phyloP scores from a whole-genome alignment of 2,113 vertebrate species.

The Urocitellus parryii region DNA sequence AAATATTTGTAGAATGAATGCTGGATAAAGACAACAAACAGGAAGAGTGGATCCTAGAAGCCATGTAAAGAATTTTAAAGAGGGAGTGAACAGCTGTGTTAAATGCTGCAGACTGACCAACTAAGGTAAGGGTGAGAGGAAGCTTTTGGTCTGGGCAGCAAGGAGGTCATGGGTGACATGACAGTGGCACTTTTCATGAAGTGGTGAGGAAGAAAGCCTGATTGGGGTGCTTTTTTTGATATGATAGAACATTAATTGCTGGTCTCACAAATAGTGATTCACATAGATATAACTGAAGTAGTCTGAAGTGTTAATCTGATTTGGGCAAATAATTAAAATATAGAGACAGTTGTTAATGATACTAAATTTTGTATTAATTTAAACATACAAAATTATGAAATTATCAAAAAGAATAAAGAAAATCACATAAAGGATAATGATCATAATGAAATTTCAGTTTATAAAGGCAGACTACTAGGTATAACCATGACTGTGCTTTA shows the following conservation, averaged over 20 bases:
- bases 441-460: constrained; percentile 28
- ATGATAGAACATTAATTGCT: background rate
- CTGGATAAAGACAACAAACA: background rate
- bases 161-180: background rate
- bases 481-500: background rate
- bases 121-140: background rate
- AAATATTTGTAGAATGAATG: constrained; percentile 14
- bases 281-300: background rate
- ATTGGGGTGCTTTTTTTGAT: background rate
- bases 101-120: background rate
- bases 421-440: constrained; percentile 24
- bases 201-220: background rate
- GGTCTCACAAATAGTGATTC: background rate
- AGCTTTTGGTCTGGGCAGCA: background rate
- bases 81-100: background rate
- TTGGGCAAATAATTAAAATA: background rate
- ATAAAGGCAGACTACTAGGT: background rate
- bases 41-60: background rate
- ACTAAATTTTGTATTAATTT: constrained; percentile 43
- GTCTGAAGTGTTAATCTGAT: background rate
- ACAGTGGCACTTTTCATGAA: background rate
- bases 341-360: background rate
- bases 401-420: background rate
- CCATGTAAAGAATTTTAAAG: background rate
- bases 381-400: background rate